These are phyloP conservation scores for Enteromius unitaeniatus DNA, from an alignment of 2,797 vertebrate species.

Conservation along the genomic window DNA sequence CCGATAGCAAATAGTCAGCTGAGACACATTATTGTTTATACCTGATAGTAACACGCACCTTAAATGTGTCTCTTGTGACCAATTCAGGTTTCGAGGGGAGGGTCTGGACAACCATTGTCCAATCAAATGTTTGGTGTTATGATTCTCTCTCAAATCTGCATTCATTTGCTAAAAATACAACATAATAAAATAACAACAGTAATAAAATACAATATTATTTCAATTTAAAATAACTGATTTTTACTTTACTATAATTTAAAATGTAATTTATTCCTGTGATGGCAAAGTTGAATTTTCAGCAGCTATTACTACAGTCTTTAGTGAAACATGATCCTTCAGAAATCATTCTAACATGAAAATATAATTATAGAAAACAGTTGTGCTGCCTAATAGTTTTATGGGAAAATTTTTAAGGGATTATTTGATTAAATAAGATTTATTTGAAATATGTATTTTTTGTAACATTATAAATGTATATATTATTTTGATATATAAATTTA, in stretches of 20 bases:
- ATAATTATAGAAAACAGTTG: background rate
- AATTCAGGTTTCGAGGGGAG: background rate
- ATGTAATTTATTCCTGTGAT: background rate
- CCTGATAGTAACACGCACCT: background rate
- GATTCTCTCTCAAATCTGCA: background rate
- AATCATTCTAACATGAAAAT: background rate
- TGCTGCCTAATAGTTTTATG: background rate
- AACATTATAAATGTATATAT: background rate
- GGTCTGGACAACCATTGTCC: background rate
- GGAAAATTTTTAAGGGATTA: background rate
- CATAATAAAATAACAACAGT: background rate
- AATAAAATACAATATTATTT: background rate
- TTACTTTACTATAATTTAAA: background rate
- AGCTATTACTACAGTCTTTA: background rate
- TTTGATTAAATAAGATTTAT: background rate
- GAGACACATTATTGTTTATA: conserved; percentile 7
- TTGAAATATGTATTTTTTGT: background rate
- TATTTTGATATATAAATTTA: background rate
- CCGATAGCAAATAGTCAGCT: background rate
- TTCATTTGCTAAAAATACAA: no score
- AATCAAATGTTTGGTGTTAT: background rate
- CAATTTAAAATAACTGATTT: background rate
- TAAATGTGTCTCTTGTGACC: conserved; percentile 8
- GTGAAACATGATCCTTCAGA: background rate
- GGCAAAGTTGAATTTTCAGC: background rate